Evolutionary conservation across 1,140 invertebrate species (phyloP), one percentile per base, ranked within the genome.

Genomic region (Ceratina japonica): DNA sequence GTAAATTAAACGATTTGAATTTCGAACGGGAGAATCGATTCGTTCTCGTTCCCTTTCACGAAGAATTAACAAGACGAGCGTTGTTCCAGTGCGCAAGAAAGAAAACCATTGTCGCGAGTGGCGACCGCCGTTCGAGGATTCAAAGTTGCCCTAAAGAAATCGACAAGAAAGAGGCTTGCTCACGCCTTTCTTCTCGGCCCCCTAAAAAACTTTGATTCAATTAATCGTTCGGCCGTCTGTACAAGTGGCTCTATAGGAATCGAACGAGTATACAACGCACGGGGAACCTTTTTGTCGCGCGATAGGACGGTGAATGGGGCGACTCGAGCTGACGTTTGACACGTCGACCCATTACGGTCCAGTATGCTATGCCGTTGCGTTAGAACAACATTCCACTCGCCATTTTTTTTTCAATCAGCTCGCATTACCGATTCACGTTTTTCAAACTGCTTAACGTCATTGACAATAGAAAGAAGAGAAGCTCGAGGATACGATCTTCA

Each of bases 21-120:
- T 44, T 44, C 62, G 10, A 20, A 37, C 18, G 18, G 10, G 37
- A 65, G 63, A 65, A 44, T 5, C 63, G 18, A 20, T 65, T 65
- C 37, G 31, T 20, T 37, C 31, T 13, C 20, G 31, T 27, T 61
- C 31, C 3, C 27, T 27, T 31, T 27, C 27, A 44, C 63, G 12
- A 3, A 44, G 37, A 3, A 2, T 16, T 44, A 49, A 65, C 37
- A 37, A 65, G 37, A 20, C n/a, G n/a, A 49, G 12, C 18, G 13
- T 49, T 15, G 63, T n/a, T 4, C n/a, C 8, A 2, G n/a, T 15
- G 22, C 59, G 27, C 15, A 27, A 24, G 15, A 65, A 64, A 44
- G 62, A 65, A 65, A 20, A n/a, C 18, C 63, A 65, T 44, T 65
- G 18, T 65, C n/a, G 63, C 18, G 20, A 49, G 37, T 62, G 59